phyloP scores from a whole-genome alignment of 1,140 invertebrate species.

The Trachelipus rathkii region DNA sequence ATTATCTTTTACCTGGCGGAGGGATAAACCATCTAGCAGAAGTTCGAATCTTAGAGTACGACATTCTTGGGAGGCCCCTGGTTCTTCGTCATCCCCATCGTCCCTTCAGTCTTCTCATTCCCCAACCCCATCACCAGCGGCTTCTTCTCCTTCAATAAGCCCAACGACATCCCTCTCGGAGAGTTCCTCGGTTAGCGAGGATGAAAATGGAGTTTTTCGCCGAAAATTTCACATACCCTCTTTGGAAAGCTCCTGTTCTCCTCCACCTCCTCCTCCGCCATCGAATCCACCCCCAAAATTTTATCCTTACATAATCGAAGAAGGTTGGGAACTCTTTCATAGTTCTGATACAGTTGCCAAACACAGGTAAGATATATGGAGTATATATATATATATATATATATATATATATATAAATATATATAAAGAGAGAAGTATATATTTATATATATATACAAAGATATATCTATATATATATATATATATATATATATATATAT shows the following conservation, averaged over 20 bases:
- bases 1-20: slow-evolving; percentile 2
- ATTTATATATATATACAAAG: neutral
- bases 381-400: slow-evolving; percentile 5
- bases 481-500: neutral
- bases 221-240: neutral
- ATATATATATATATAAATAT: neutral
- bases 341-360: slow-evolving; percentile 30
- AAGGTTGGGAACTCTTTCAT: slow-evolving; percentile 28
- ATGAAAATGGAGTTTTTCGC: neutral
- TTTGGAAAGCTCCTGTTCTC: neutral
- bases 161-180: neutral
- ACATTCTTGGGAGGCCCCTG: neutral
- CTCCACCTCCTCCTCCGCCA: neutral
- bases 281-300: slow-evolving; percentile 5
- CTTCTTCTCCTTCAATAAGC: neutral
- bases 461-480: slow-evolving; percentile 2
- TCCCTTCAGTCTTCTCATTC: neutral
- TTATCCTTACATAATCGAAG: slow-evolving; percentile 30
- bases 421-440: neutral
- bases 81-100: neutral
- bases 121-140: neutral
- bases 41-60: neutral
- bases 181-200: neutral
- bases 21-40: neutral
- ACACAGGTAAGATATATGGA: slow-evolving; percentile 23